Evolutionary conservation across 2,797 vertebrate species (phyloP).

Genomic region (Borostomias antarcticus): DNA sequence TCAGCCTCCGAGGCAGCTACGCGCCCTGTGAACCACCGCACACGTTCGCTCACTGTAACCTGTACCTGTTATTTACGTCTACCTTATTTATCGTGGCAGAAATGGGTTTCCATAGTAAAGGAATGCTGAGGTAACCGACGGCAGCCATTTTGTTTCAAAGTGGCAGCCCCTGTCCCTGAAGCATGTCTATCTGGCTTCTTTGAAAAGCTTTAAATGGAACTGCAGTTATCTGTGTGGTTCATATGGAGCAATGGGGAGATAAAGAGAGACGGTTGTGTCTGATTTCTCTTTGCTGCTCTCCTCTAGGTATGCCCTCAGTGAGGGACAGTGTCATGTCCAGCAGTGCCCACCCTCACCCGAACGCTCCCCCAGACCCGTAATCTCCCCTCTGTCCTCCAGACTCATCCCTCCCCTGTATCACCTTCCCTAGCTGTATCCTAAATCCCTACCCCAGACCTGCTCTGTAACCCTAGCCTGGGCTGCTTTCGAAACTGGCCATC

Average conservation of each 20-base stretch:
- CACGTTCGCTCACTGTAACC: too few species aligned
- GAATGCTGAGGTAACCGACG: constrained; percentile 47
- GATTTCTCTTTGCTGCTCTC: background rate
- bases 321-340: constrained; percentile 25
- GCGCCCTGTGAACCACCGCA: too few species aligned
- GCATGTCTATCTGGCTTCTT: constrained; percentile 36
- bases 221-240: constrained; percentile 23
- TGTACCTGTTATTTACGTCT: too few species aligned
- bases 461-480: constrained; percentile 32
- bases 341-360: constrained; percentile 4
- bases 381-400: background rate
- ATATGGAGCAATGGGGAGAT: constrained; percentile 21
- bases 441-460: constrained; percentile 19
- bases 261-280: background rate
- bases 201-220: constrained; percentile 32
- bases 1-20: constrained; percentile 52
- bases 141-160: constrained; percentile 36
- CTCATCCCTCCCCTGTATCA: constrained; percentile 1
- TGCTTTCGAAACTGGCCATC: constrained; percentile 15
- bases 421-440: constrained; percentile 5
- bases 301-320: constrained; percentile 44
- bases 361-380: background rate
- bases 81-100: constrained; percentile 47
- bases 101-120: constrained; percentile 16
- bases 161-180: constrained; percentile 32